phyloP scores from a whole-genome alignment of 2,888 invertebrate genomes.

The Odontocerum albicorne region DNA sequence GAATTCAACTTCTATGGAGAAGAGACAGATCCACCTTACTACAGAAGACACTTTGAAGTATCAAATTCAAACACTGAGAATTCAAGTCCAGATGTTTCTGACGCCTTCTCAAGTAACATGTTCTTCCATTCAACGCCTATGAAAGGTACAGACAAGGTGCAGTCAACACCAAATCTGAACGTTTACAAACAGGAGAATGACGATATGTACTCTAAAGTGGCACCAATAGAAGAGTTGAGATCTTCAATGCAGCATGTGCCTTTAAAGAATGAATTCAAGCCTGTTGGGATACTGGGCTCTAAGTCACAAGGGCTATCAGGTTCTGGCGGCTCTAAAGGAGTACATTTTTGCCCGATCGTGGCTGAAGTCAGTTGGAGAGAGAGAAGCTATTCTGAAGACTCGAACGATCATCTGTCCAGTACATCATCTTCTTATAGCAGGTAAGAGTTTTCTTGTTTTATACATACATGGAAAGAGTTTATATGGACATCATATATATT shows the following conservation, averaged over 20 bases:
- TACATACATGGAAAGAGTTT: too few relatives aligned
- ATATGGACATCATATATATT: too few relatives aligned
- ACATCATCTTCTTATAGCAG: constrained; percentile 28
- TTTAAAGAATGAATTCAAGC: constrained; percentile 51
- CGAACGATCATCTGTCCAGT: constrained; percentile 32
- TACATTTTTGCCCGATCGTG: constrained; percentile 79
- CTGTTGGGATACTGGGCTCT: constrained; percentile 36
- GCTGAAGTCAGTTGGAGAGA: constrained; percentile 80
- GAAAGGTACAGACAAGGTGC: constrained; percentile 47
- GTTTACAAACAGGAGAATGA: constrained; percentile 40
- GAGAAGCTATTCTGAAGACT: constrained; percentile 52
- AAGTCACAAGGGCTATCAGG: constrained; percentile 47
- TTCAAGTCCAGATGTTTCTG: constrained; percentile 36
- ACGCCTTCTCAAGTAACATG: constrained; percentile 38
- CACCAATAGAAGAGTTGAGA: constrained; percentile 53
- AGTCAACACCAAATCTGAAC: constrained; percentile 65
- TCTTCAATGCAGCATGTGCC: constrained; percentile 64
- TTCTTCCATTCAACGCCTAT: constrained; percentile 41
- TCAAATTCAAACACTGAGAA: constrained; percentile 36
- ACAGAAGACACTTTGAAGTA: constrained; percentile 32
- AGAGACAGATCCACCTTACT: constrained; percentile 33
- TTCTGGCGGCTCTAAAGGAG: constrained; percentile 61
- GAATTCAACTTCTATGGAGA: constrained; percentile 35
- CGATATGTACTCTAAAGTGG: constrained; percentile 24
- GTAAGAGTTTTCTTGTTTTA: constrained; percentile 19